Conservation (phyloP, 1,140 invertebrate genomes). For the Orius insidiosus region DNA sequence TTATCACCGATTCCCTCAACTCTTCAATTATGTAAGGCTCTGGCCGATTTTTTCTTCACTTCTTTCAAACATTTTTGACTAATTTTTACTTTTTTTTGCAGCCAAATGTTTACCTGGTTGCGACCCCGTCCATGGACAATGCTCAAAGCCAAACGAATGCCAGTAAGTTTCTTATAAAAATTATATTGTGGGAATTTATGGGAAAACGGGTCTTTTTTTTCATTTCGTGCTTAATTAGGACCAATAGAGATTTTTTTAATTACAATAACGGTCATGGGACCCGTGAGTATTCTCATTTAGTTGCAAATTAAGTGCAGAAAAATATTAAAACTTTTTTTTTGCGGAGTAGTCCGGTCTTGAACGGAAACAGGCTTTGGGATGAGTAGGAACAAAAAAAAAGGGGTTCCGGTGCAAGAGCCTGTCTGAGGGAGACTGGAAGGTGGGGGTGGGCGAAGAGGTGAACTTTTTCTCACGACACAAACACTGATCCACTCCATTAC, state of each 20-base stretch:
- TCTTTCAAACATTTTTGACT: slow-evolving; percentile 2
- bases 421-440: slow-evolving; percentile 1
- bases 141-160: slow-evolving; percentile 84
- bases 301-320: too few species aligned
- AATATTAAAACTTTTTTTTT: too few species aligned
- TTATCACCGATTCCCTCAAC: slow-evolving; percentile 10
- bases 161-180: slow-evolving; percentile 60
- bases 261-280: too few species aligned
- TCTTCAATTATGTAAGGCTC: slow-evolving; percentile 14
- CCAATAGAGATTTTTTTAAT: too few species aligned
- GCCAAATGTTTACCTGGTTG: slow-evolving; percentile 83
- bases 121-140: slow-evolving; percentile 73
- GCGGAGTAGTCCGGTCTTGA: not conserved
- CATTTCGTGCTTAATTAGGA: too few species aligned
- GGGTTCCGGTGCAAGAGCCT: slow-evolving; percentile 4
- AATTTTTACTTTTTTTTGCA: slow-evolving; percentile 45
- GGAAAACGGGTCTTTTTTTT: too few species aligned
- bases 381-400: slow-evolving; percentile 3
- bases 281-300: too few species aligned
- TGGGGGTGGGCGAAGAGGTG: not conserved
- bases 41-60: slow-evolving; percentile 13
- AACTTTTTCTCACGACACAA: slow-evolving; percentile 4
- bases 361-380: slow-evolving; percentile 2
- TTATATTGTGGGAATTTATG: too few species aligned
- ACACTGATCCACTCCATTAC: too few species aligned